A percentile compares a stretch with the other conserved stretches of the same genome.
phyloP scores from a whole-genome alignment of 2,888 invertebrate genomes.

The Calliscelio sp. region DNA sequence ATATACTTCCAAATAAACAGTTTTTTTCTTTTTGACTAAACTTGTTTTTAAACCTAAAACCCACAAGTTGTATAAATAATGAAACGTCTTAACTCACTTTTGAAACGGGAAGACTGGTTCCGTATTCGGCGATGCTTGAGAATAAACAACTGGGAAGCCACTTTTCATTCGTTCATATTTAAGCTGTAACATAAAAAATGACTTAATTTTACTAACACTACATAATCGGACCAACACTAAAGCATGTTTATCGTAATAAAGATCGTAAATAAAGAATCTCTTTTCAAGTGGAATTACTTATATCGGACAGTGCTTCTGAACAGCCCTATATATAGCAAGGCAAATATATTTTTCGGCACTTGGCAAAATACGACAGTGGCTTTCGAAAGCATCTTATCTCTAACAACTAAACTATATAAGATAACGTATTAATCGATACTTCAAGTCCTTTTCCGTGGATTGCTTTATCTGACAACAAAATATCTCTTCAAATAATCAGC shows the following conservation, averaged over 20 bases:
- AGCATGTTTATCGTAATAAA: slow-evolving; percentile 7
- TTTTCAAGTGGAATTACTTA: slow-evolving; percentile 22
- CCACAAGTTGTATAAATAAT: too few species aligned
- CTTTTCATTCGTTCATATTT: slow-evolving; percentile 49
- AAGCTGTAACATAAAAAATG: slow-evolving; percentile 32
- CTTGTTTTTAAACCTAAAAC: too few species aligned
- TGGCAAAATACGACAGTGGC: slow-evolving; percentile 29
- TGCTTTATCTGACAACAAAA: slow-evolving; percentile 42
- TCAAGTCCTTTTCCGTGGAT: slow-evolving; percentile 24
- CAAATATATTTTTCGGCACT: slow-evolving; percentile 49
- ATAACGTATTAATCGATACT: slow-evolving; percentile 59
- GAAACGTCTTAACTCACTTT: slow-evolving; percentile 33
- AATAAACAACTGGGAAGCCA: slow-evolving; percentile 7
- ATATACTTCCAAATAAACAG: too few species aligned
- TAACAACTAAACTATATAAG: slow-evolving; percentile 50
- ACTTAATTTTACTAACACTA: background rate
- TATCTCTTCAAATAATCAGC: slow-evolving; percentile 49
- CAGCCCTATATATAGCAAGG: slow-evolving; percentile 40
- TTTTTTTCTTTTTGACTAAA: too few species aligned
- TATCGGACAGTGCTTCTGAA: slow-evolving; percentile 13
- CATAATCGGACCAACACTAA: background rate
- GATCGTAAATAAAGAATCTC: slow-evolving; percentile 15
- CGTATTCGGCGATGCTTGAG: background rate
- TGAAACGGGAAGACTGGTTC: slow-evolving; percentile 16
- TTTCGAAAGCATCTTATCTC: slow-evolving; percentile 36